These are phyloP conservation scores for Norana najaformis DNA, from an alignment of 2,888 invertebrate species.

Conservation along the genomic window DNA sequence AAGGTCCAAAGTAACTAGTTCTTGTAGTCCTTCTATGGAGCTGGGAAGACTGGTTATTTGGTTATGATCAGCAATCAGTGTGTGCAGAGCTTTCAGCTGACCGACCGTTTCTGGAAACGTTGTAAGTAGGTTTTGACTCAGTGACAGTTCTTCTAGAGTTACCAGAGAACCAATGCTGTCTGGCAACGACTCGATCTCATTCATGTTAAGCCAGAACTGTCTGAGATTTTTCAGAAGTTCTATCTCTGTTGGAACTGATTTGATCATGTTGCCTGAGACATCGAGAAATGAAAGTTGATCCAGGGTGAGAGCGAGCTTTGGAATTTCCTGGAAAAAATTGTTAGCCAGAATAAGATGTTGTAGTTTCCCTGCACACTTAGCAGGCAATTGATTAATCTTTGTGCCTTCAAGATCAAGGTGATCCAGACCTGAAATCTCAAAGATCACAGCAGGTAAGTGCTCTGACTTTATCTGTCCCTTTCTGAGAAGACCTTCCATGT, in stretches of 20 bases:
- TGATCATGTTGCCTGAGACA: conserved; percentile 56
- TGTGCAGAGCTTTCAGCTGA: conserved; percentile 51
- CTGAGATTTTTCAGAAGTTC: conserved; percentile 51
- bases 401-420: conserved; percentile 57
- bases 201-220: conserved; percentile 50
- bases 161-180: conserved; percentile 50
- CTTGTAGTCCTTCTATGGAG: conserved; percentile 54
- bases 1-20: conserved; percentile 58
- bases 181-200: conserved; percentile 53
- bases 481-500: conserved; percentile 58
- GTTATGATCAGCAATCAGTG: conserved; percentile 53
- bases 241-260: conserved; percentile 54
- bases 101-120: conserved; percentile 53
- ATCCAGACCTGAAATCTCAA: conserved; percentile 58
- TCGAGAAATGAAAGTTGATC: conserved; percentile 51
- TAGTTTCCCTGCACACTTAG: conserved; percentile 50
- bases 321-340: conserved; percentile 51
- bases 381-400: conserved; percentile 58
- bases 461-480: conserved; percentile 61
- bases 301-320: conserved; percentile 47
- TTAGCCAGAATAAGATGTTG: conserved; percentile 54
- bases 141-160: conserved; percentile 53
- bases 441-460: conserved; percentile 60
- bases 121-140: conserved; percentile 54
- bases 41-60: conserved; percentile 52